A percentile compares a stretch with the other conserved stretches of the same genome.
phyloP scores from a whole-genome alignment of 2,888 invertebrate species.

The Tryphoninae sp. region DNA sequence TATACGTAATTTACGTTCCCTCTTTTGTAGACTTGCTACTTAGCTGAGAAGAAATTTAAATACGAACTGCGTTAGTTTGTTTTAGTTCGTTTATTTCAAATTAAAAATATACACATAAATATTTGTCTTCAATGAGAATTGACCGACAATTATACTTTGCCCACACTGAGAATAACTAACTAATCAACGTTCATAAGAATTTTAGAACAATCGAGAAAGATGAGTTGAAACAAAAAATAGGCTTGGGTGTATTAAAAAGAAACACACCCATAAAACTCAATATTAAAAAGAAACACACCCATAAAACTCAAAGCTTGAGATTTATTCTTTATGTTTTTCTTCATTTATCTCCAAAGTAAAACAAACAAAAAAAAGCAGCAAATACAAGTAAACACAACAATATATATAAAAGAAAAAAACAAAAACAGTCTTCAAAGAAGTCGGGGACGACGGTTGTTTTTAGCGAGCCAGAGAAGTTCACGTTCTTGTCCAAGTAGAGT shows the following conservation, averaged over 20 bases:
- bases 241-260: slow-evolving; percentile 18
- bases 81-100: background rate
- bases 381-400: background rate
- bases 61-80: too few relatives aligned
- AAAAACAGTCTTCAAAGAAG: slow-evolving; percentile 13
- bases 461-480: slow-evolving; percentile 51
- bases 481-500: slow-evolving; percentile 48
- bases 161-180: too few relatives aligned
- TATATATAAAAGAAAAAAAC: background rate
- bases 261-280: background rate
- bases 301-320: slow-evolving; percentile 30
- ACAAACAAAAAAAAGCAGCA: background rate
- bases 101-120: background rate
- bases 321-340: background rate
- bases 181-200: too few relatives aligned
- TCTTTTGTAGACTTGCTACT: background rate
- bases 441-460: slow-evolving; percentile 54
- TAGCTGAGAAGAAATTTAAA: background rate
- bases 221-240: slow-evolving; percentile 52
- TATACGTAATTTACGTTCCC: too few relatives aligned
- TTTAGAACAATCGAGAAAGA: background rate
- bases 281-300: too few relatives aligned
- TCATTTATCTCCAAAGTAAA: too few relatives aligned
- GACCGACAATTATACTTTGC: too few relatives aligned
- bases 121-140: background rate